phyloP scores from a whole-genome alignment of 2,113 vertebrate species.

The Hippocampus mohnikei region DNA sequence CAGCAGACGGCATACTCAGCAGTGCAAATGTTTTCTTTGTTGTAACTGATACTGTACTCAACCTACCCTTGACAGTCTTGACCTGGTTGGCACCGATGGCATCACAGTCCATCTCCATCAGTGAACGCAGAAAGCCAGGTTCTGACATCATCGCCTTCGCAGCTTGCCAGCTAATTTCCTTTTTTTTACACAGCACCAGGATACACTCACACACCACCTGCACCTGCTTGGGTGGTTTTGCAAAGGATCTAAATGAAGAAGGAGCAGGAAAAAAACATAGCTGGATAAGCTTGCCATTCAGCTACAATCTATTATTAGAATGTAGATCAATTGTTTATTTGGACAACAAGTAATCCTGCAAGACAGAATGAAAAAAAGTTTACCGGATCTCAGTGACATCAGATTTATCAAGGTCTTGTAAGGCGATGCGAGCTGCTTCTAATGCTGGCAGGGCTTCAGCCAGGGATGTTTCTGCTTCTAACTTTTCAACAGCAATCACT shows the following conservation, averaged over 20 bases:
- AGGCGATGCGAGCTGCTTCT: constrained; percentile 84
- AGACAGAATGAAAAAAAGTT: not conserved
- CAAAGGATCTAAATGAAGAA: constrained; percentile 80
- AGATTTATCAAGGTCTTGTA: constrained; percentile 90
- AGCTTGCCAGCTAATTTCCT: constrained; percentile 88
- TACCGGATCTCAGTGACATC: constrained; percentile 96
- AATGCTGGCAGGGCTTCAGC: constrained; percentile 86
- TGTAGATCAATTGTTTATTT: not conserved
- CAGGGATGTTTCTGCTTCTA: constrained; percentile 82
- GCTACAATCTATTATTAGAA: no score
- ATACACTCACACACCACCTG: constrained; percentile 92
- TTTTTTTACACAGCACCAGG: constrained; percentile 87
- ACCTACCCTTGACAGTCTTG: constrained; percentile 81
- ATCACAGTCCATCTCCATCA: constrained; percentile 91
- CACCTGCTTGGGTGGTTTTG: constrained; percentile 91
- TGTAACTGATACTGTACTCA: not conserved
- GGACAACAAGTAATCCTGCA: not conserved
- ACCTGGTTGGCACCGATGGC: constrained; percentile 77
- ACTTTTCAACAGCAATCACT: constrained; percentile 85
- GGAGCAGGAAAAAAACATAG: not conserved
- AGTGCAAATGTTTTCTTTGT: not conserved
- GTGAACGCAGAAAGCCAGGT: constrained; percentile 83
- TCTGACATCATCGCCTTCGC: constrained; percentile 98
- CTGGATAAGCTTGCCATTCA: not conserved
- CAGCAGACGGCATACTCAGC: not conserved